These are phyloP conservation scores for Triplophysa yarkandensis DNA, from an alignment of 2,797 vertebrate genomes.

Conservation along the genomic window DNA sequence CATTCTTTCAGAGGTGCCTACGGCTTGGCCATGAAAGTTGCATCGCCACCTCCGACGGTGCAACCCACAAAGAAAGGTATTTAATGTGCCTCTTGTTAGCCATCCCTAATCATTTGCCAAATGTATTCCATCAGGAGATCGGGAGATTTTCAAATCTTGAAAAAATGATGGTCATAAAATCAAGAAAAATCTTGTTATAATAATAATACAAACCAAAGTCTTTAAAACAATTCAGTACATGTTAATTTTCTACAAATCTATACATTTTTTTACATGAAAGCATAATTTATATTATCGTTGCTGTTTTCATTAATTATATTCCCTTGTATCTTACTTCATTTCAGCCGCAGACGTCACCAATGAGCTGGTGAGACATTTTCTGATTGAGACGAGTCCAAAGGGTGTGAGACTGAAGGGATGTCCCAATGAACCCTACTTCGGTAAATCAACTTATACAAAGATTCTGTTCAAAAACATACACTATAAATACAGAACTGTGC, in stretches of 20 bases:
- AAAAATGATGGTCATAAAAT: too few species aligned
- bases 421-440: constrained; percentile 96
- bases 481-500: background rate
- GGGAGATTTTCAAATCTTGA: too few species aligned
- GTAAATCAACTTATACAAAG: constrained; percentile 75
- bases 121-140: constrained; percentile 22
- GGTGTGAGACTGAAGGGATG: constrained; percentile 99
- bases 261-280: too few species aligned
- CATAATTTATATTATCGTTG: background rate
- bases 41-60: constrained; percentile 87
- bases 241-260: too few species aligned
- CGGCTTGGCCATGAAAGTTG: constrained; percentile 96
- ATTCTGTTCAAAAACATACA: background rate
- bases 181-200: too few species aligned
- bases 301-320: background rate
- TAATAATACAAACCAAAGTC: too few species aligned
- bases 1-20: constrained; percentile 98
- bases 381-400: constrained; percentile 95
- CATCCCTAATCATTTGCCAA: constrained; percentile 7
- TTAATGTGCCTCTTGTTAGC: constrained; percentile 13
- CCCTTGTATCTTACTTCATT: constrained; percentile 10
- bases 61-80: constrained; percentile 96
- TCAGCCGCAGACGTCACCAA: constrained; percentile 85
- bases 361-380: constrained; percentile 95
- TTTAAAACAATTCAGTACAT: too few species aligned